phyloP scores from a whole-genome alignment of 2,888 invertebrate genomes.

The Drosophila seclusa region DNA sequence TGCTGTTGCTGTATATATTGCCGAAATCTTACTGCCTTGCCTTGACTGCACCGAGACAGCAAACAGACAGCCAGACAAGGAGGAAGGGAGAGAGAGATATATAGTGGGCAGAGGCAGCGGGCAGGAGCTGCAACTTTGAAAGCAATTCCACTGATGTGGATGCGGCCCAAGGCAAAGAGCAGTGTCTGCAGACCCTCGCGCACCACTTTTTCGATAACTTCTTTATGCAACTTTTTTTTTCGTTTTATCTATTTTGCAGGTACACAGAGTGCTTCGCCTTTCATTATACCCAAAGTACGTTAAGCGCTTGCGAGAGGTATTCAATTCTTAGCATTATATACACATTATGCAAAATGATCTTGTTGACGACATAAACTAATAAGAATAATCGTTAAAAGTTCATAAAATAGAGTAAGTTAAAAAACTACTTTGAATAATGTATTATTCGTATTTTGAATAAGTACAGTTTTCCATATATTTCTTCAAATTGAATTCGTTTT shows the following conservation, averaged over 20 bases:
- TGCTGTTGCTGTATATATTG: conserved; percentile 24
- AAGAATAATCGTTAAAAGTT: neutral
- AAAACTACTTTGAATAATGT: neutral
- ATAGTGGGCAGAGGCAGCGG: neutral
- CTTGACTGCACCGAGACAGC: conserved; percentile 59
- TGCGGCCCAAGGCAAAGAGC: conserved; percentile 39
- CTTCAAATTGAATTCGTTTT: neutral
- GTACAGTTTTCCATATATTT: neutral
- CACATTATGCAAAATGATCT: too few species aligned
- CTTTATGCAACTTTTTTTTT: conserved; percentile 66
- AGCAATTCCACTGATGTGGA: conserved; percentile 67
- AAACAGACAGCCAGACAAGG: conserved; percentile 40
- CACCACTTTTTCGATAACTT: conserved; percentile 76
- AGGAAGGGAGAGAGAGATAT: neutral
- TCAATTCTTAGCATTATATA: neutral
- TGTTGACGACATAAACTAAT: too few species aligned
- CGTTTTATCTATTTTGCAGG: conserved; percentile 63
- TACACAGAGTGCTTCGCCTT: conserved; percentile 27
- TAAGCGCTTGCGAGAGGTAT: neutral
- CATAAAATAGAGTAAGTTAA: neutral
- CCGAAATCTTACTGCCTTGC: conserved; percentile 69
- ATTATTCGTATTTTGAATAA: neutral
- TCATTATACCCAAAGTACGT: conserved; percentile 22
- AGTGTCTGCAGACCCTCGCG: conserved; percentile 18
- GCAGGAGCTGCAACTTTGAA: conserved; percentile 43